Conservation (phyloP, 2,888 invertebrate genomes). For the Pachydiplax longipennis region DNA sequence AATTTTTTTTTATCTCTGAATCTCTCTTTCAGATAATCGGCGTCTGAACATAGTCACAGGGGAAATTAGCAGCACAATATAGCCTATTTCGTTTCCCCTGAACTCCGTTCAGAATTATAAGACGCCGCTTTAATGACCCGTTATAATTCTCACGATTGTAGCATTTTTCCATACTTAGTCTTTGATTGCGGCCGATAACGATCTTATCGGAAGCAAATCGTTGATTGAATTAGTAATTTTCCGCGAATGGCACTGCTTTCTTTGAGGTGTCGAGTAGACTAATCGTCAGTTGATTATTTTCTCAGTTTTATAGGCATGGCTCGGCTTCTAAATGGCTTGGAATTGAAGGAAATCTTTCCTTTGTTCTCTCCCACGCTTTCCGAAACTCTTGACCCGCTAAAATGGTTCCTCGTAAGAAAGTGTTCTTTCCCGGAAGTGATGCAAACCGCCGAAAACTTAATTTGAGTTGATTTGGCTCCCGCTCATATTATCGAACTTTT, state of each 20-base stretch:
- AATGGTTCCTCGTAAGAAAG: background rate
- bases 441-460: background rate
- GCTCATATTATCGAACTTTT: no score
- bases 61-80: no score
- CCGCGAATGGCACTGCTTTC: background rate
- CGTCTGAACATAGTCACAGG: no score
- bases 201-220: background rate
- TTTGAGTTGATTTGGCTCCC: background rate
- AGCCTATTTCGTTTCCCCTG: no score
- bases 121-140: no score
- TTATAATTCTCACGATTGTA: no score
- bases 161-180: background rate
- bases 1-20: no score
- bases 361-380: background rate
- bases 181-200: background rate
- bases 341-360: background rate
- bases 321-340: background rate
- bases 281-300: background rate
- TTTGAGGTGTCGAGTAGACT: background rate
- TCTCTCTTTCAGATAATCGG: no score
- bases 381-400: background rate
- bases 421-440: background rate
- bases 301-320: background rate
- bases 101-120: no score
- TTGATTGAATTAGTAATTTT: background rate